A percentile compares a stretch with the other conserved stretches of the same genome.
These are phyloP conservation scores for Melolontha melolontha DNA, from an alignment of 2,888 invertebrate genomes.

Conservation along the genomic window DNA sequence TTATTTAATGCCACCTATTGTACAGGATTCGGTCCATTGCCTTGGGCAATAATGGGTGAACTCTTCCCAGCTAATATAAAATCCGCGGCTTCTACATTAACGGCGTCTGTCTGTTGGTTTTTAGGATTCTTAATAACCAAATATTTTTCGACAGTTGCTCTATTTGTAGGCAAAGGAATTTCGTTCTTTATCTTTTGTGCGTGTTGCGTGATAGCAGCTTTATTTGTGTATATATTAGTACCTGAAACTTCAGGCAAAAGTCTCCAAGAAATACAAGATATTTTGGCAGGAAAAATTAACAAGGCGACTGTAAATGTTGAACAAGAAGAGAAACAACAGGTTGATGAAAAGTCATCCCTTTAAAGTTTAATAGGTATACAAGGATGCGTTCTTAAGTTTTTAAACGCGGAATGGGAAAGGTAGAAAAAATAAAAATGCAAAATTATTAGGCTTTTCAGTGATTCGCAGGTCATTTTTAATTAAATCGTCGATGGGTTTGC, in stretches of 20 bases:
- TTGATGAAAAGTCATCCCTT: too few species aligned
- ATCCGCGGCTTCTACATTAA: constrained; percentile 78
- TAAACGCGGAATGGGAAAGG: too few species aligned
- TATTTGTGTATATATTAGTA: constrained; percentile 70
- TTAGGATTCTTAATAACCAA: constrained; percentile 80
- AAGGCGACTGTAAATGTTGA: background rate
- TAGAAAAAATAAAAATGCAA: too few species aligned
- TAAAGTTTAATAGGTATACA: too few species aligned
- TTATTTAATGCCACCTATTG: constrained; percentile 80
- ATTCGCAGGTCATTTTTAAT: too few species aligned
- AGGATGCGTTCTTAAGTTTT: too few species aligned
- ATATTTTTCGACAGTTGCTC: constrained; percentile 72
- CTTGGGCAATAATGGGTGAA: constrained; percentile 85
- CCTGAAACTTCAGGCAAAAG: constrained; percentile 47
- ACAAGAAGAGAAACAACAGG: too few species aligned
- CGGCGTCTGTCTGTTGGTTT: constrained; percentile 80
- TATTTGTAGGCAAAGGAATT: constrained; percentile 70
- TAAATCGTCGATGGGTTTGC: too few species aligned
- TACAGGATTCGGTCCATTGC: constrained; percentile 79
- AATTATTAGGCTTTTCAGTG: too few species aligned
- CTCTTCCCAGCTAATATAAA: constrained; percentile 83
- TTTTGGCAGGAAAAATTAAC: constrained; percentile 61
- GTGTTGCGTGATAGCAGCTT: constrained; percentile 71
- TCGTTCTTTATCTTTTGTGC: constrained; percentile 79
- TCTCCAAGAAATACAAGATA: constrained; percentile 67